Evolutionary conservation across 2,888 invertebrate species (phyloP), one percentile per base, ranked within the genome.

Genomic region (Drosophila silvestris): DNA sequence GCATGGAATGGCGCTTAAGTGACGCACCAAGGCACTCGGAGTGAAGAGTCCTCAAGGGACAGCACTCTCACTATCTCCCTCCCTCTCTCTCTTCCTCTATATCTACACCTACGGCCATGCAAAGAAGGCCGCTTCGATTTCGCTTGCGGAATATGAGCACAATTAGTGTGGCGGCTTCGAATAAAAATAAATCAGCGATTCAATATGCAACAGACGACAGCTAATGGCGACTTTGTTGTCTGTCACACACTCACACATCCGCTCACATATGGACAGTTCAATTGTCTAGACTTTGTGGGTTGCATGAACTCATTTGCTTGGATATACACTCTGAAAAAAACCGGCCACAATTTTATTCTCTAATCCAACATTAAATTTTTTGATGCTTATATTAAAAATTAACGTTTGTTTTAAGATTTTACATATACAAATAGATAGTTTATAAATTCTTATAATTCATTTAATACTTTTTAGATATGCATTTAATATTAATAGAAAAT

Each of bases 281-380:
- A 60, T 60, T 69, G 80, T 80, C 80, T 80, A 80, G 80, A 80
- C 80, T 30, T n/a, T 59, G 61, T 53, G 76, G 71, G 80, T 79
- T 79, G 58, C 63, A 26, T 59, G 80, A 83, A 75, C 80, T 53
- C 70, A 79, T 70, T 82, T 65, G 33, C 26, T 39, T 39, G 22
- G 19, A 19, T 14, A 19, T 37, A 37, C 53, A 14, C 30, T 26
- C 1, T 16, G 5, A 51, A 28, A 32, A 30, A 50, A 19, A n/a
- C 14, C 5, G 14, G 2, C 2, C 16, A 5, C 5, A 35, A 5
- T 35, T 35, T 16, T 3, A 16, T 35, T 35, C 16, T 5, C 35
- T 35, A 35, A 5, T 16, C 1, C 12, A 14, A 35, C 5, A 14
- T 14, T 35, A 35, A 0, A 12, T 14, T 35, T 35, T 0, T 7